These are phyloP conservation scores for Stenchaetothrips biformis DNA, from an alignment of 2,888 invertebrate species.

Conservation along the genomic window DNA sequence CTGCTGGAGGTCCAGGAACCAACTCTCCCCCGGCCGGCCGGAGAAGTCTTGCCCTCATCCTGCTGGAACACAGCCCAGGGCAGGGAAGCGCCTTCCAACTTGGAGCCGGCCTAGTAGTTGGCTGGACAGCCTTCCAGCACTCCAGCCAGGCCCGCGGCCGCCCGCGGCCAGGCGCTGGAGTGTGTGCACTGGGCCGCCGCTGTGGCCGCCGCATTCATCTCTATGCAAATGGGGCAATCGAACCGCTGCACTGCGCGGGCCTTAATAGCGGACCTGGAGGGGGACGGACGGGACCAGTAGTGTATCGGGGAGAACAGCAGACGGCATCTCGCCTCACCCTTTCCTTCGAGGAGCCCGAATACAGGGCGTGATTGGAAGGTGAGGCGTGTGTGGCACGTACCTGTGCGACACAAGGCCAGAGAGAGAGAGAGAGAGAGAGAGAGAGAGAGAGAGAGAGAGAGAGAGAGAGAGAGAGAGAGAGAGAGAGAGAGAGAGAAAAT, in stretches of 20 bases:
- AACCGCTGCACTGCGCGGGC: not conserved
- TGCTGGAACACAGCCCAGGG: not conserved
- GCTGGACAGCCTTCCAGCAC: not conserved
- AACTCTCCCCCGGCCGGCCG: not conserved
- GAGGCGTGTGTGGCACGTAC: not conserved
- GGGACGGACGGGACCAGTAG: too few species aligned
- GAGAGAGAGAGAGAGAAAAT: too few species aligned
- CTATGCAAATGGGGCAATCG: slow-evolving; percentile 21
- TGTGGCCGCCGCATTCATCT: not conserved
- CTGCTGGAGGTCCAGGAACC: not conserved
- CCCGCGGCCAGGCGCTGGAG: too few species aligned
- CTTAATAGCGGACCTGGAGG: slow-evolving; percentile 1
- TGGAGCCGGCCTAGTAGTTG: not conserved
- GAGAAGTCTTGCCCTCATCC: not conserved
- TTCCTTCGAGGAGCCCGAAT: not conserved
- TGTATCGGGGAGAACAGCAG: not conserved
- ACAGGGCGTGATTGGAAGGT: not conserved
- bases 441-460: too few species aligned
- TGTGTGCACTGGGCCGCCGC: too few species aligned
- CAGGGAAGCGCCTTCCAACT: not conserved
- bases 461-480: too few species aligned
- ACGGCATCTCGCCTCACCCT: not conserved
- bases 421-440: too few species aligned
- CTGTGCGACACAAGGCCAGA: too few species aligned
- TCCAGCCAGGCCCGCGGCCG: too few species aligned